Percentiles rank a stretch among this genome's conserved stretches.
Evolutionary conservation across 2,113 vertebrate species (phyloP).

Genomic region (Xenopus borealis): DNA sequence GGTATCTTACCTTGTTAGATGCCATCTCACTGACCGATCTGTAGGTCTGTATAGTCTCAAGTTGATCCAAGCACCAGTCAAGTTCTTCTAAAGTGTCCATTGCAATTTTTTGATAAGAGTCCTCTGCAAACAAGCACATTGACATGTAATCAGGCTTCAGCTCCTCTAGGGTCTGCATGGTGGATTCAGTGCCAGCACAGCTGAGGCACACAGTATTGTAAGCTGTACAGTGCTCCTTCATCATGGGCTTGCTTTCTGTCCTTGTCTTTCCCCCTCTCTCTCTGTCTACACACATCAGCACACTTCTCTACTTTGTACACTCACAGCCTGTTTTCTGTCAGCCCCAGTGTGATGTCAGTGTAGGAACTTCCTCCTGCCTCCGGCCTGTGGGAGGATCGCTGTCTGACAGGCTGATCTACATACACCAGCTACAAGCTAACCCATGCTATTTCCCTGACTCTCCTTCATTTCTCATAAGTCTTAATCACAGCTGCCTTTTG

Average conservation of each 20-base stretch:
- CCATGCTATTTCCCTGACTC: conserved; percentile 14
- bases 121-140: conserved; percentile 90
- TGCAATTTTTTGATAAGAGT: conserved; percentile 97
- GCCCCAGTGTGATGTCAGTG: conserved; percentile 53
- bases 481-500: conserved; percentile 40
- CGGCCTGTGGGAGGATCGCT: conserved; percentile 16
- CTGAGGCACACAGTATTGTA: conserved; percentile 56
- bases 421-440: conserved; percentile 15
- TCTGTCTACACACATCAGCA: conserved; percentile 53
- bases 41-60: conserved; percentile 97
- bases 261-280: conserved; percentile 50
- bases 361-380: conserved; percentile 57
- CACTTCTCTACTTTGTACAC: conserved; percentile 44
- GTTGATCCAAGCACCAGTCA: conserved; percentile 98
- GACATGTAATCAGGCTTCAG: conserved; percentile 75
- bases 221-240: conserved; percentile 70
- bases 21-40: conserved; percentile 98
- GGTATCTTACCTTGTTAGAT: conserved; percentile 90
- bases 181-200: conserved; percentile 49
- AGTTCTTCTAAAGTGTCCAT: conserved; percentile 96
- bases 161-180: conserved; percentile 61
- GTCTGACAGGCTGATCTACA: conserved; percentile 52
- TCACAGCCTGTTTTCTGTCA: conserved; percentile 38
- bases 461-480: conserved; percentile 6
- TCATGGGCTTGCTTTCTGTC: conserved; percentile 56